Conservation (phyloP, 2,797 vertebrate genomes). For the Menidia menidia region DNA sequence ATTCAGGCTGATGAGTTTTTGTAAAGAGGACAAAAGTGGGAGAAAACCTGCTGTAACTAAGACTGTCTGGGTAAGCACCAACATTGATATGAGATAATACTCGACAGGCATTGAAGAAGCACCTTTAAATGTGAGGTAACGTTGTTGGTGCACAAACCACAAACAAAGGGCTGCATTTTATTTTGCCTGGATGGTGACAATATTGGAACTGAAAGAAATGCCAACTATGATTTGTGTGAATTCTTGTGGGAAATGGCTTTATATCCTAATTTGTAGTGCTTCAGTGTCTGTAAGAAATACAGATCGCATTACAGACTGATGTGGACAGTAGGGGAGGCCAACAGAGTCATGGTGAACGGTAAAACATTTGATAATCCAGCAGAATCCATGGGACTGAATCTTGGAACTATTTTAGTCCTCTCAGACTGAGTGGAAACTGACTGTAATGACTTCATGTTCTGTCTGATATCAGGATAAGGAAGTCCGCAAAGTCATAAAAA, state of each 20-base stretch:
- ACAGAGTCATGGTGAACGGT: background rate
- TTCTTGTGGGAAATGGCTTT: slow-evolving; percentile 25
- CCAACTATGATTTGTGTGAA: slow-evolving; percentile 20
- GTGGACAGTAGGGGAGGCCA: slow-evolving; percentile 10
- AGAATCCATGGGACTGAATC: slow-evolving; percentile 5
- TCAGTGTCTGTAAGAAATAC: background rate
- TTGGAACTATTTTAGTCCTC: background rate
- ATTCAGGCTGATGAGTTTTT: slow-evolving; percentile 52
- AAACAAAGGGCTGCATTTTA: slow-evolving; percentile 6
- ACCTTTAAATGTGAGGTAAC: slow-evolving; percentile 41
- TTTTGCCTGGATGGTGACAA: slow-evolving; percentile 25
- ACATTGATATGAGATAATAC: slow-evolving; percentile 54
- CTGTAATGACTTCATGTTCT: background rate
- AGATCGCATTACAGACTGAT: slow-evolving; percentile 39
- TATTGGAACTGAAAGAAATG: slow-evolving; percentile 27
- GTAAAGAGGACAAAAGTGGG: slow-evolving; percentile 21
- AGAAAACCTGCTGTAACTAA: slow-evolving; percentile 49
- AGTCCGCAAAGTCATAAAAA: background rate
- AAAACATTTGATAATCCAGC: slow-evolving; percentile 9
- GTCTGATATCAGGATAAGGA: background rate
- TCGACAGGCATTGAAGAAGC: slow-evolving; percentile 30
- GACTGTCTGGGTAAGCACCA: slow-evolving; percentile 42
- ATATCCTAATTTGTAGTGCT: slow-evolving; percentile 15
- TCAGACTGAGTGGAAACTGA: background rate
- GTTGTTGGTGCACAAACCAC: slow-evolving; percentile 4